Evolutionary conservation across 2,888 invertebrate genomes (phyloP), one percentile per base, ranked within the genome.

Genomic region (Hemistola chrysoprasaria): DNA sequence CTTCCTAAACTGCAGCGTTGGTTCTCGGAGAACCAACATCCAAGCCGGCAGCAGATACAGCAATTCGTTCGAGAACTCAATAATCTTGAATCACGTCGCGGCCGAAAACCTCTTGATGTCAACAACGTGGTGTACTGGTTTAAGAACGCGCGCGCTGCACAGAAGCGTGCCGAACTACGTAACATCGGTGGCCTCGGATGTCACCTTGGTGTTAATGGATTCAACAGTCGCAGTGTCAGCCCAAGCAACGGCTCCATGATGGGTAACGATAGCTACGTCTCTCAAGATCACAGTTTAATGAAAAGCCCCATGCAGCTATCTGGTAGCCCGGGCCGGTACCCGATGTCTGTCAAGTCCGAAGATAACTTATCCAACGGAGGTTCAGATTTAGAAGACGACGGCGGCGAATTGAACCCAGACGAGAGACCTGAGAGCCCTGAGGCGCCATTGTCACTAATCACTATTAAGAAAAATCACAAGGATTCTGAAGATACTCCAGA

Each of bases 101-200:
- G 98, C 0, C 91, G 98, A 30, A 97, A 98, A 69, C 98, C 98
- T 0, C 88, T 98, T 35, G 98, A 98, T 78, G 95, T 98, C 2
- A 97, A 97, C 70, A 98, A 98, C 71, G 97, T 98, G 8, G 97
- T 98, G 8, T 97, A 97, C 68, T 97, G 97, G 97, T 99, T 99
- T 84, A 98, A 98, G 78, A 98, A 98, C 72, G 98, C 98, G 0
- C 91, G 99, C 34, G 98, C 98, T 1, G 98, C 98, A 1, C 96
- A 97, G 73, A 97, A 98, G 69, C 91, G 98, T 25, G 97, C 97
- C 1, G 97, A 97, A 83, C 89, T 94, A 65, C 90, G 95, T 51
- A 90, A 92, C 71, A 90, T 91, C 56, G 85, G 91, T 39, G 91
- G 94, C 32, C 53, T 88, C 32, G 81, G 88, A 40, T 92, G 86